A percentile compares a stretch with the other conserved stretches of the same genome.
phyloP scores from a whole-genome alignment of 1,140 invertebrate species.

The Drosophila lini region DNA sequence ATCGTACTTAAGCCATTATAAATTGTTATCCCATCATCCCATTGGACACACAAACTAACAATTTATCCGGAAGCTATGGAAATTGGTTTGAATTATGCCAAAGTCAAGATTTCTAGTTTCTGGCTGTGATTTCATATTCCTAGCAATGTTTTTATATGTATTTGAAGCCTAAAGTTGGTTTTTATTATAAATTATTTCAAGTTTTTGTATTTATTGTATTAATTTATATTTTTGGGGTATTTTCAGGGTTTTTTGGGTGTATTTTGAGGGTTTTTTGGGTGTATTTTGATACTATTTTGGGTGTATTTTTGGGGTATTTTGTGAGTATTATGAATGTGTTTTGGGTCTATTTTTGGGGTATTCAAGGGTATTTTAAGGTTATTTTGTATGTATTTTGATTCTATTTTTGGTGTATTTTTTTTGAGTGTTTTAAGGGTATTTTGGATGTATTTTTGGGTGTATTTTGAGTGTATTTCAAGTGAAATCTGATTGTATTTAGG shows the following conservation, averaged over 20 bases:
- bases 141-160: background rate
- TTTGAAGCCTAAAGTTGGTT: background rate
- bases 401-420: no score
- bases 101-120: background rate
- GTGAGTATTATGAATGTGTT: background rate
- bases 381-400: background rate
- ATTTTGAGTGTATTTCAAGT: background rate
- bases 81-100: constrained; percentile 15
- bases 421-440: background rate
- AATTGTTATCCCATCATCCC: constrained; percentile 59
- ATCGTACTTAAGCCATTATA: constrained; percentile 75
- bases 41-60: constrained; percentile 44
- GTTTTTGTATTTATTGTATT: background rate
- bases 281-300: background rate
- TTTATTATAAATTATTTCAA: background rate
- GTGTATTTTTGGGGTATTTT: background rate
- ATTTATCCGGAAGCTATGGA: constrained; percentile 3
- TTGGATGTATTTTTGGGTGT: background rate
- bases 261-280: background rate
- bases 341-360: background rate
- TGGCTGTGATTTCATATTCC: background rate
- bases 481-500: background rate
- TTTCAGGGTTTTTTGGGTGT: background rate
- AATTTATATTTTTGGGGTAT: background rate
- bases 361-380: background rate